Percentiles rank a stretch among this genome's conserved stretches.
Evolutionary conservation across 2,888 invertebrate species (phyloP).

Genomic region (Papilio elwesi): DNA sequence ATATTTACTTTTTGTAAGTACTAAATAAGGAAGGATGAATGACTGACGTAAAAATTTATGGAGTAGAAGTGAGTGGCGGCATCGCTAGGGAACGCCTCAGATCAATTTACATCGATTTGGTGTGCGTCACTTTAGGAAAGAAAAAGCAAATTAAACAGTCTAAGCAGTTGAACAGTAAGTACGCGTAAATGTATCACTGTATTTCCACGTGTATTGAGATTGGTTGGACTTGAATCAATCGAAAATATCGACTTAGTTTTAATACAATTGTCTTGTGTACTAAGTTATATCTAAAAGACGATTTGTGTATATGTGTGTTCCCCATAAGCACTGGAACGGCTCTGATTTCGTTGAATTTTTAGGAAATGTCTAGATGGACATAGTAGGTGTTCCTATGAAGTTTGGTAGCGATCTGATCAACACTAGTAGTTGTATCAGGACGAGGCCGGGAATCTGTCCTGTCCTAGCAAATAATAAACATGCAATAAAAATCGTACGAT

Average conservation of each 20-base stretch:
- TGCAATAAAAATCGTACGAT: no score
- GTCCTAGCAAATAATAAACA: no score
- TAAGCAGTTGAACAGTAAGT: slow-evolving; percentile 3
- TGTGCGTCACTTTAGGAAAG: slow-evolving; percentile 11
- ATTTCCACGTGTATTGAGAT: background rate
- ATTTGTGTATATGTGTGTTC: no score
- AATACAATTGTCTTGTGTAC: no score
- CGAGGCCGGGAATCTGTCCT: no score
- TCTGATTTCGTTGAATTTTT: no score
- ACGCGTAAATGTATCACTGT: background rate
- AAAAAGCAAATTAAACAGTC: slow-evolving; percentile 10
- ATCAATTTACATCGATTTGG: slow-evolving; percentile 9
- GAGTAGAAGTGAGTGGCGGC: slow-evolving; percentile 10
- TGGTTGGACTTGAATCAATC: background rate
- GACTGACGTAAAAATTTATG: slow-evolving; percentile 1
- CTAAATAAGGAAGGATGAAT: background rate
- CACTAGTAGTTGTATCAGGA: no score
- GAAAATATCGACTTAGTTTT: background rate
- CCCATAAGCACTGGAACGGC: no score
- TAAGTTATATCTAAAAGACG: no score
- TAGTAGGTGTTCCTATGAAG: no score
- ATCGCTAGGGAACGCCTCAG: slow-evolving; percentile 14
- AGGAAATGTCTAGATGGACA: no score
- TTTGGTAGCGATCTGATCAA: no score
- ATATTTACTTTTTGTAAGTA: background rate